These are phyloP conservation scores for Ptiloglossa arizonensis DNA, from an alignment of 1,140 invertebrate genomes.

Conservation along the genomic window DNA sequence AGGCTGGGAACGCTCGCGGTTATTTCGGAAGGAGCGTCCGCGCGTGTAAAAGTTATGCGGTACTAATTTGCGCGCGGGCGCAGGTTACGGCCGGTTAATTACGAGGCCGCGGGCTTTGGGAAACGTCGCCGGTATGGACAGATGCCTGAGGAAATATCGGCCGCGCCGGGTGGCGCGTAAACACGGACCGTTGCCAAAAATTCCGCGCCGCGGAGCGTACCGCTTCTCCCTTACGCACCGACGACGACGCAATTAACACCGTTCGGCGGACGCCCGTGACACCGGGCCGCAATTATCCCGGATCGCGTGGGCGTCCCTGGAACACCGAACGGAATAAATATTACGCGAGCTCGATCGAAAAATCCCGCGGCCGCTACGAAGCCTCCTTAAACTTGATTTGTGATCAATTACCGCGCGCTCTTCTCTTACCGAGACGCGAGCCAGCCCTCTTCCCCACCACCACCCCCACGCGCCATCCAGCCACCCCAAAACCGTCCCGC, in stretches of 20 bases:
- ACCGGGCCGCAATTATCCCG: conserved; percentile 50
- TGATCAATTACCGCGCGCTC: conserved; percentile 80
- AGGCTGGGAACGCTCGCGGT: background rate
- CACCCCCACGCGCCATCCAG: background rate
- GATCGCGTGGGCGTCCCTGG: conserved; percentile 53
- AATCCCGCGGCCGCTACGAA: conserved; percentile 45
- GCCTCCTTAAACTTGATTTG: conserved; percentile 79
- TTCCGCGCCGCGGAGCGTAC: conserved; percentile 21
- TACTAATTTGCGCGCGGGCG: conserved; percentile 47
- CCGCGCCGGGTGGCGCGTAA: conserved; percentile 28
- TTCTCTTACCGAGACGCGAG: too few species aligned
- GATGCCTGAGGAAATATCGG: conserved; percentile 45
- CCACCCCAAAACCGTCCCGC: background rate
- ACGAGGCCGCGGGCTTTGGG: conserved; percentile 34
- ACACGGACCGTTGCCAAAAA: conserved; percentile 51
- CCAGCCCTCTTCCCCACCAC: background rate
- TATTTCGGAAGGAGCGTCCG: conserved; percentile 24
- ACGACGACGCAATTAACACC: conserved; percentile 56
- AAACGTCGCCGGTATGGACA: conserved; percentile 35
- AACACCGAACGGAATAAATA: conserved; percentile 54
- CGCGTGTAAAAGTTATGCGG: conserved; percentile 31
- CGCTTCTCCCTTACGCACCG: conserved; percentile 10
- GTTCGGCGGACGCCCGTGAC: conserved; percentile 29
- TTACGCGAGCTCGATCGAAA: conserved; percentile 32
- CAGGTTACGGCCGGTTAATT: conserved; percentile 43